These are phyloP conservation scores for Heliothis virescens DNA, from an alignment of 1,140 invertebrate genomes.

Conservation along the genomic window DNA sequence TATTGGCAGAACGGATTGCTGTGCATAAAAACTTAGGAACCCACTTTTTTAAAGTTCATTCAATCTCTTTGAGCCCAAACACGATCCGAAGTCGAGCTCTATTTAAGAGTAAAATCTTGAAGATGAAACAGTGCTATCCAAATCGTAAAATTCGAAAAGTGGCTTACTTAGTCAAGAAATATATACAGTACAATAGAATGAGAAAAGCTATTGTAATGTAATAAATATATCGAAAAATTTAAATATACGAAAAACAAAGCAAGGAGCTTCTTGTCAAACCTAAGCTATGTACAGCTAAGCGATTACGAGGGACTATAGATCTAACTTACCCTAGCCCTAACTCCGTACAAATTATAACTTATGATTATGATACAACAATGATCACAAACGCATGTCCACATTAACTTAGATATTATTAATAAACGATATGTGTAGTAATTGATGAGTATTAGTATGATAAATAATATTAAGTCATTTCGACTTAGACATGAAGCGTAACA, in stretches of 20 bases:
- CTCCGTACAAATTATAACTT: slow-evolving; percentile 69
- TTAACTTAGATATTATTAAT: slow-evolving; percentile 66
- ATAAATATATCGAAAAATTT: slow-evolving; percentile 75
- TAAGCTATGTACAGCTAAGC: slow-evolving; percentile 81
- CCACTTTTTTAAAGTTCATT: not conserved
- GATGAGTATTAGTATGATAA: slow-evolving; percentile 50
- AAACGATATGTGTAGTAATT: slow-evolving; percentile 71
- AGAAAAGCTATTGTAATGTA: slow-evolving; percentile 53
- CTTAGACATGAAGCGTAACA: slow-evolving; percentile 72
- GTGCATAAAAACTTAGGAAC: slow-evolving; percentile 11
- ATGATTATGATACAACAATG: slow-evolving; percentile 65
- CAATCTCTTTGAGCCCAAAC: slow-evolving; percentile 18
- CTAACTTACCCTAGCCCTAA: slow-evolving; percentile 74
- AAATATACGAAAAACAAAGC: slow-evolving; percentile 64
- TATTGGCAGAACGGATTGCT: not conserved
- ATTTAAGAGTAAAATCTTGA: slow-evolving; percentile 31
- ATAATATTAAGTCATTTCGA: slow-evolving; percentile 67
- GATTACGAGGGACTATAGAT: slow-evolving; percentile 69
- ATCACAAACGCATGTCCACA: slow-evolving; percentile 73
- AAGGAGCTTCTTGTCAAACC: slow-evolving; percentile 59
- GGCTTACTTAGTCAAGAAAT: slow-evolving; percentile 48
- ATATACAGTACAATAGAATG: slow-evolving; percentile 49
- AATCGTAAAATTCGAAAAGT: slow-evolving; percentile 46
- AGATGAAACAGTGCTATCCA: slow-evolving; percentile 44
- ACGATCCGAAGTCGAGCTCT: slow-evolving; percentile 29